Percentiles rank a stretch among this genome's conserved stretches.
These are phyloP conservation scores for Spodoptera frugiperda DNA, from an alignment of 1,140 invertebrate species.

Conservation along the genomic window DNA sequence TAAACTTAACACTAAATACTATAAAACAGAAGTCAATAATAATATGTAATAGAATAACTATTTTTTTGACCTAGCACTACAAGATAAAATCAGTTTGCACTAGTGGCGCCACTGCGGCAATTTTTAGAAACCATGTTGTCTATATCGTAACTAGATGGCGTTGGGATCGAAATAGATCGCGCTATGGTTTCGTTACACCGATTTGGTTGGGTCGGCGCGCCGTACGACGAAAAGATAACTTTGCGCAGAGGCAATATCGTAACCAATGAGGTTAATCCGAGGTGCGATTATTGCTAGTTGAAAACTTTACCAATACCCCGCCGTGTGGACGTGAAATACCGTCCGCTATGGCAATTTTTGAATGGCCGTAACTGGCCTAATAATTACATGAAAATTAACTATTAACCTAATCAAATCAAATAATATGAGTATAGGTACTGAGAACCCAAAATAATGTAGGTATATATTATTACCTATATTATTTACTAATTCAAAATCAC, in stretches of 20 bases:
- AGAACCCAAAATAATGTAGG: too few relatives aligned
- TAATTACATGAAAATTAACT: background rate
- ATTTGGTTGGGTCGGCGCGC: background rate
- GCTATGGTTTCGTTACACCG: constrained; percentile 9
- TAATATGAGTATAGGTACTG: too few relatives aligned
- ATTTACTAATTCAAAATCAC: too few relatives aligned
- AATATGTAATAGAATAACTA: too few relatives aligned
- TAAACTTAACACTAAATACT: too few relatives aligned
- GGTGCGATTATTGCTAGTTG: constrained; percentile 96
- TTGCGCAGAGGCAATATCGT: constrained; percentile 93
- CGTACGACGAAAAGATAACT: constrained; percentile 79
- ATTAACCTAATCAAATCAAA: too few relatives aligned
- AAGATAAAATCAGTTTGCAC: background rate
- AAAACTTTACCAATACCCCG: constrained; percentile 98
- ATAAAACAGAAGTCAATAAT: too few relatives aligned
- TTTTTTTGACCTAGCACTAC: too few relatives aligned
- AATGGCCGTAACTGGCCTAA: constrained; percentile 22
- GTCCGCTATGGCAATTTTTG: constrained; percentile 83
- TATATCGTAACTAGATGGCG: constrained; percentile 30
- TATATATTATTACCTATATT: too few relatives aligned
- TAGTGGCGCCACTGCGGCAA: constrained; percentile 2
- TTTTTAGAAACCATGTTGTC: constrained; percentile 5
- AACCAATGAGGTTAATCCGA: constrained; percentile 95
- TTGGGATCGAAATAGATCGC: constrained; percentile 30
- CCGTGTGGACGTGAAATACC: constrained; percentile 96